Conservation (phyloP, 1,140 invertebrate genomes). For the Delia radicum region DNA sequence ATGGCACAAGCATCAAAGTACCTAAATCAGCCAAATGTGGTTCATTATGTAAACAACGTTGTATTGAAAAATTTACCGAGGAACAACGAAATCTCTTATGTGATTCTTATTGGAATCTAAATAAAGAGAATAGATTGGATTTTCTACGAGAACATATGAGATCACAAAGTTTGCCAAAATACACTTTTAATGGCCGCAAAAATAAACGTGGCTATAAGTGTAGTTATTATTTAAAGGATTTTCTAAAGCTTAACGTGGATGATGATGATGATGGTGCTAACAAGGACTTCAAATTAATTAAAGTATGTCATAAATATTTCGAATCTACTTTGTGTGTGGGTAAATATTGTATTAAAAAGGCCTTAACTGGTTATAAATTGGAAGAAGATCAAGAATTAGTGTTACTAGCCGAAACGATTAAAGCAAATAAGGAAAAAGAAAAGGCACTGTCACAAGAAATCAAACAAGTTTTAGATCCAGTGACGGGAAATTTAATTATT, state of each 20-base stretch:
- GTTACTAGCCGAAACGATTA: background rate
- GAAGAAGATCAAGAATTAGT: background rate
- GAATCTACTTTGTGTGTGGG: background rate
- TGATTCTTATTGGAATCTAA: slow-evolving; percentile 10
- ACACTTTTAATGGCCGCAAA: too few relatives aligned
- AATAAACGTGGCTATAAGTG: slow-evolving; percentile 10
- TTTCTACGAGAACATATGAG: background rate
- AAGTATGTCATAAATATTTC: background rate
- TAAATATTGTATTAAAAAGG: background rate
- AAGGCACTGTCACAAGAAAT: background rate
- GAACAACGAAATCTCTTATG: slow-evolving; percentile 14
- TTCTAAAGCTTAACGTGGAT: background rate
- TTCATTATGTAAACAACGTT: slow-evolving; percentile 25
- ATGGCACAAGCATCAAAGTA: background rate
- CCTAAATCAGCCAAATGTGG: slow-evolving; percentile 13
- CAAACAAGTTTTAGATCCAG: background rate
- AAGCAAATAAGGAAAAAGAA: background rate
- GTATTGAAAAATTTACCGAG: background rate
- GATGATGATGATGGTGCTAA: background rate
- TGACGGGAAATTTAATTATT: background rate
- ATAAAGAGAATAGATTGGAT: background rate
- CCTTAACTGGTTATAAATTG: background rate
- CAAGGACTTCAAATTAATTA: background rate
- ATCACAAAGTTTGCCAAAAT: background rate
- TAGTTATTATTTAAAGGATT: slow-evolving; percentile 12